Percentiles rank a stretch among this genome's conserved stretches.
Conservation (phyloP, 2,113 vertebrate genomes). For the Lampris incognitus region DNA sequence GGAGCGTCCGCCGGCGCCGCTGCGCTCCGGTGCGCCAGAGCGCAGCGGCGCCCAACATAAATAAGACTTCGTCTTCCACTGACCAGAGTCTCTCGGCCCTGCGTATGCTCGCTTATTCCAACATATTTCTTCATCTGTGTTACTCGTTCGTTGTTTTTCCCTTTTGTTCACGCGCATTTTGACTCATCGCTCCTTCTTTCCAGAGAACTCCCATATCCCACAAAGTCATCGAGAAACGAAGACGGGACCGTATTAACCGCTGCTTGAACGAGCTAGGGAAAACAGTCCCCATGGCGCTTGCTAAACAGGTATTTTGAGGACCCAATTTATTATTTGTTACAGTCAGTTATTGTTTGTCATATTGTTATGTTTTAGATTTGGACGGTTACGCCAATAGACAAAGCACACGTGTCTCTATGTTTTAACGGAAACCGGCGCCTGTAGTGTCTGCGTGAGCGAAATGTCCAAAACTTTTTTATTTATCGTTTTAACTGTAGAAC, state of each 20-base stretch:
- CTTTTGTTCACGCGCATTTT: constrained; percentile 1
- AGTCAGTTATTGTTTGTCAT: background rate
- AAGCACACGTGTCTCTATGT: too few relatives aligned
- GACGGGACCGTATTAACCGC: constrained; percentile 95
- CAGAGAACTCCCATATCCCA: constrained; percentile 96
- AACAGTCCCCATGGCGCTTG: constrained; percentile 96
- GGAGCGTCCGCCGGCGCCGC: background rate
- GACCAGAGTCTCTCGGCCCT: background rate
- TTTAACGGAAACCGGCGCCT: too few relatives aligned
- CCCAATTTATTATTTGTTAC: background rate
- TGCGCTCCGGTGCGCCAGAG: constrained; percentile 52
- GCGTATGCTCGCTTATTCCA: background rate
- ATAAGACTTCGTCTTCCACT: background rate
- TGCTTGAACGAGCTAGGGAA: constrained; percentile 95
- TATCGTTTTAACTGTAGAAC: constrained; percentile 79
- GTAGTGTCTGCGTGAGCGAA: too few relatives aligned
- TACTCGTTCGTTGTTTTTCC: background rate
- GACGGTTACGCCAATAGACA: background rate
- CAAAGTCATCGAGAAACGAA: constrained; percentile 97
- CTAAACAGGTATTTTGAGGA: constrained; percentile 90
- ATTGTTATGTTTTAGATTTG: background rate
- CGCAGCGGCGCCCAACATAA: constrained; percentile 28
- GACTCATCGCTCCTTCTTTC: background rate
- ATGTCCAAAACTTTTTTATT: constrained; percentile 1
- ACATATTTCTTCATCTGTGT: background rate